Evolutionary conservation across 2,888 invertebrate genomes (phyloP), one percentile per base, ranked within the genome.

Genomic region (Cataglyphis albicans): DNA sequence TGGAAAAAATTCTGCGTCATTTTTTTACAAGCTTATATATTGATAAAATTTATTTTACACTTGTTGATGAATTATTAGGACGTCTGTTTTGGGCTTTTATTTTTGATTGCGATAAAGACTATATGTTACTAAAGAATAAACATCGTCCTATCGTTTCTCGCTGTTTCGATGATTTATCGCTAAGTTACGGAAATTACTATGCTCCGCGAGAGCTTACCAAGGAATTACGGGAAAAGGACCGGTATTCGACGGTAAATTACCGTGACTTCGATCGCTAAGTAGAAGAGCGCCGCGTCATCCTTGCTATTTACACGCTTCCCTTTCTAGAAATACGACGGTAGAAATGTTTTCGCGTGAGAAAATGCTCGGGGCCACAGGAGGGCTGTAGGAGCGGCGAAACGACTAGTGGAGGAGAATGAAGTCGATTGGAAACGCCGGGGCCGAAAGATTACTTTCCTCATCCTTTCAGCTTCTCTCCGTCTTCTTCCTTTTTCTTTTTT

Each of bases 401-500:
- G 74, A 48, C 76, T 67, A 75, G 67, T 57, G 70, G 38, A 57
- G 81, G 55, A 82, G 84, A 85, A 87, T 83, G 88, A 90, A 92
- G 90, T 92, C 90, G 90, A 90, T 91, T 89, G 91, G 89, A 91
- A 92, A 92, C 86, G 89, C 84, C 86, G 82, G 85, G 84, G 87
- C 83, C 86, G 82, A 86, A 83, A 89, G 87, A 87, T 88, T 88
- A 70, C 83, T 87, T 76, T 86, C 74, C 82, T 82, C 67, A 65
- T 75, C 74, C 70, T 74, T 70, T 81, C 61, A 35, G 61, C 57
- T 80, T 15, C 61, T 52, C 67, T 63, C 38, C 82, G 25, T 68
- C 21, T 52, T 29, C 55, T 32, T 82, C 82, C 82, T 70, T 75
- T 75, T 84, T 84, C 82, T 85, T 38, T 57, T 21, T 21, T 21